Base-by-base conservation (phyloP, 2,797 vertebrate genomes). In the Dryobates pubescens region DNA sequence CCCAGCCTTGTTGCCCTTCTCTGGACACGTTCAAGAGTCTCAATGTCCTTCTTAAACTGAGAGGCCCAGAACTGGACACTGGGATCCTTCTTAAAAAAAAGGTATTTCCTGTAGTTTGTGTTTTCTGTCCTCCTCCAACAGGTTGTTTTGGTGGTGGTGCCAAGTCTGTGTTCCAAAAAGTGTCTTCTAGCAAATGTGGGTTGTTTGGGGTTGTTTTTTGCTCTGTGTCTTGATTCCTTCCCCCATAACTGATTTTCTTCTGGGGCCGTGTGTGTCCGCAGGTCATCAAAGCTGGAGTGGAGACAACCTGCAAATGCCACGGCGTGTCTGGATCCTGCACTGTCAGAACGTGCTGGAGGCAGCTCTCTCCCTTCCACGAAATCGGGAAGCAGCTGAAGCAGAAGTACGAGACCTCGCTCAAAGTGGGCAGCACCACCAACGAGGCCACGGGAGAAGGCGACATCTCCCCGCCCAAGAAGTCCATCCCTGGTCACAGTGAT, bases 231-330 rank as follows among this genome's bases (percentile, higher is more conserved):
- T 47, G 29, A 32, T 85, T 80, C 59, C 34, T 67, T 24, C 7
- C 8, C 2, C 73, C 10, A 0, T 78, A 81, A 94, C 69, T 71
- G 49, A 57, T 68, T 73, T 86, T 94, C 51, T 91, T 5, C 5
- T 82, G 77, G 89, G 88, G n/a, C 23, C 5, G 5, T 67, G 54
- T 79, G 51, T 77, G 17, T 77, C 45, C 45, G 36, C 97, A 99
- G 99, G 99, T 99, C 84, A 99, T 99, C 97, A 99, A 99, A 94
- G 98, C 98, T 0, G 99, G 99, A 17, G 99, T 99, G 94, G 98
- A 99, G 98, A 99, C 99, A 79, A 99, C 99, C 11, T 99, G 99
- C 92, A 99, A 99, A 83, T 99, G 99, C 96, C 99, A 99, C 0
- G 99, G 99, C 0, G 99, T 99, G 41, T 99, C 99, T 0, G 99